phyloP scores from a whole-genome alignment of 2,797 vertebrate species.

The Gila robusta region DNA sequence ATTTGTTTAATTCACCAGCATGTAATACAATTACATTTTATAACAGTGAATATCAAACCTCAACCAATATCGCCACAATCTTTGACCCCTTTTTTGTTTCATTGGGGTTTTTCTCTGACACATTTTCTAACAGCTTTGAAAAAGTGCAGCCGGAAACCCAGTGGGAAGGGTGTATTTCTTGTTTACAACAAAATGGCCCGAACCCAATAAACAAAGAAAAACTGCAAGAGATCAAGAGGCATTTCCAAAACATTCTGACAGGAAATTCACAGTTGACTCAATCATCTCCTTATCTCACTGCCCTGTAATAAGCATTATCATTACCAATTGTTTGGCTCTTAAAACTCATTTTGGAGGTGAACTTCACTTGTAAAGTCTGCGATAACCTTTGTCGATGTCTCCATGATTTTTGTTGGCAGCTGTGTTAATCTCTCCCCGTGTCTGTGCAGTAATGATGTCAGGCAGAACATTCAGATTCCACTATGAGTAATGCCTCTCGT shows the following conservation, averaged over 20 bases:
- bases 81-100: conserved; percentile 19
- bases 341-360: conserved; percentile 46
- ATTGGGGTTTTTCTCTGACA: not conserved
- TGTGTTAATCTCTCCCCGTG: conserved; percentile 55
- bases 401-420: conserved; percentile 68
- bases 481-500: conserved; percentile 64
- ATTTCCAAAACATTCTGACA: conserved; percentile 32
- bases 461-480: conserved; percentile 52
- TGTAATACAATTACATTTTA: not conserved
- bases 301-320: conserved; percentile 42
- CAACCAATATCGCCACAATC: not conserved
- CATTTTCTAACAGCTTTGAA: conserved; percentile 9
- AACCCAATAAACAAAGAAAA: conserved; percentile 37
- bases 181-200: conserved; percentile 38
- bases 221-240: conserved; percentile 2
- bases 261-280: conserved; percentile 44
- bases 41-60: not conserved
- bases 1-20: not conserved
- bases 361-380: conserved; percentile 54
- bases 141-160: not conserved
- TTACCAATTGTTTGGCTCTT: conserved; percentile 57
- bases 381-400: conserved; percentile 68
- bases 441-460: conserved; percentile 67
- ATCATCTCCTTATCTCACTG: conserved; percentile 49
- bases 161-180: conserved; percentile 38